A percentile compares a stretch with the other conserved stretches of the same genome.
phyloP scores from a whole-genome alignment of 2,797 vertebrate genomes.

The Ceyx erithaca region DNA sequence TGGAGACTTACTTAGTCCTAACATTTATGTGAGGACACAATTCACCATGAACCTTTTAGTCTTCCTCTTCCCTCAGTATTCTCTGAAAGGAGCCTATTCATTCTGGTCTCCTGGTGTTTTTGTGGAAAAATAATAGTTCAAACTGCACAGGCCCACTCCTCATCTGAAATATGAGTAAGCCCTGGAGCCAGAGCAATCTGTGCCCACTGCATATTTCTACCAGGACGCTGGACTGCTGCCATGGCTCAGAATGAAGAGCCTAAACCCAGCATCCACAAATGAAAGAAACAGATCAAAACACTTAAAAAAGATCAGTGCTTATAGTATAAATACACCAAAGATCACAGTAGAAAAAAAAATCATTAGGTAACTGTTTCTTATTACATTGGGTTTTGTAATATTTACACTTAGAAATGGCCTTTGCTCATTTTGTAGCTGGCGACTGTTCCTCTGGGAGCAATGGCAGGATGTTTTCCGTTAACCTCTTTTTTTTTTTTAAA shows the following conservation, averaged over 20 bases:
- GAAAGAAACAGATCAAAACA: conserved; percentile 51
- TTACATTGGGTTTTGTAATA: conserved; percentile 34
- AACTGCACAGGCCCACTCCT: conserved; percentile 48
- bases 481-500: conserved; percentile 43
- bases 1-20: conserved; percentile 39
- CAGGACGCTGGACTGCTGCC: conserved; percentile 23
- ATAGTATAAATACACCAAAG: conserved; percentile 3
- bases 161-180: conserved; percentile 70
- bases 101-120: conserved; percentile 34
- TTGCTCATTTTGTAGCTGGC: conserved; percentile 34
- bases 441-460: conserved; percentile 55
- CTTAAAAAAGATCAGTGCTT: neutral
- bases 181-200: conserved; percentile 1
- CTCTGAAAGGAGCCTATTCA: conserved; percentile 74
- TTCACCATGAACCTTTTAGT: conserved; percentile 45
- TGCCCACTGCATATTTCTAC: conserved; percentile 52
- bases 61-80: conserved; percentile 53
- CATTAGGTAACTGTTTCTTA: conserved; percentile 5
- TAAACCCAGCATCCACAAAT: conserved; percentile 35
- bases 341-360: neutral
- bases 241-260: conserved; percentile 44
- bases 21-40: conserved; percentile 52
- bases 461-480: conserved; percentile 78
- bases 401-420: conserved; percentile 51
- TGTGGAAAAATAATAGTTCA: conserved; percentile 66